These are phyloP conservation scores for Agrochola litura DNA, from an alignment of 2,888 invertebrate species.

Conservation along the genomic window DNA sequence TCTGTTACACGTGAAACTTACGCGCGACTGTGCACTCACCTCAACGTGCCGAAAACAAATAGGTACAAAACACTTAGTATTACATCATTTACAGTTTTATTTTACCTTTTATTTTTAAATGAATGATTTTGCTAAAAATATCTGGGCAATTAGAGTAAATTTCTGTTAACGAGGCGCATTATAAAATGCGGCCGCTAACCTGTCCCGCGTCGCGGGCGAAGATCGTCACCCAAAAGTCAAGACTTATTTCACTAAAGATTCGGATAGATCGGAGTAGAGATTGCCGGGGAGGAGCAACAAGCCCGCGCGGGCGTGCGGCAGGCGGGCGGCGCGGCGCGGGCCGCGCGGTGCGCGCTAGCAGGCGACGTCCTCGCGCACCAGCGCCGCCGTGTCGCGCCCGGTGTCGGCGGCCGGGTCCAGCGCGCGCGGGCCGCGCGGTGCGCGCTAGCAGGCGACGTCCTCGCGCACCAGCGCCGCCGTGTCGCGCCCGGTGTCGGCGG, in stretches of 20 bases:
- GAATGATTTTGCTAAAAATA: conserved; percentile 39
- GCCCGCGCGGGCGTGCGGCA: conserved; percentile 37
- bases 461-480: conserved; percentile 89
- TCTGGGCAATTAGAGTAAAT: conserved; percentile 36
- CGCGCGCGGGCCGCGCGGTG: conserved; percentile 92
- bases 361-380: conserved; percentile 93
- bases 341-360: conserved; percentile 62
- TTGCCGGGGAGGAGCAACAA: conserved; percentile 24
- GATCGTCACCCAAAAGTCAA: conserved; percentile 48
- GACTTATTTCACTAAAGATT: conserved; percentile 51
- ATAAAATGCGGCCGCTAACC: background rate
- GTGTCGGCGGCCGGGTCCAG: conserved; percentile 96
- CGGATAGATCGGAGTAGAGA: conserved; percentile 38
- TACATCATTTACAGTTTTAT: conserved; percentile 57
- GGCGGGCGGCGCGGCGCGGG: conserved; percentile 44
- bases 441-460: conserved; percentile 91
- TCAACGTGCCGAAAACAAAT: conserved; percentile 33
- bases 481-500: conserved; percentile 96
- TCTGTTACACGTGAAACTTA: conserved; percentile 9
- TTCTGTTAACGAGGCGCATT: conserved; percentile 11
- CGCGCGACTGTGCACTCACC: conserved; percentile 5
- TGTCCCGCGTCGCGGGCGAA: conserved; percentile 14
- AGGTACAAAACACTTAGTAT: conserved; percentile 49
- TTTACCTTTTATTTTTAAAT: conserved; percentile 36
- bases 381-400: conserved; percentile 91